Base-by-base conservation (phyloP, 2,888 invertebrate genomes). In the Erebia aethiops region DNA sequence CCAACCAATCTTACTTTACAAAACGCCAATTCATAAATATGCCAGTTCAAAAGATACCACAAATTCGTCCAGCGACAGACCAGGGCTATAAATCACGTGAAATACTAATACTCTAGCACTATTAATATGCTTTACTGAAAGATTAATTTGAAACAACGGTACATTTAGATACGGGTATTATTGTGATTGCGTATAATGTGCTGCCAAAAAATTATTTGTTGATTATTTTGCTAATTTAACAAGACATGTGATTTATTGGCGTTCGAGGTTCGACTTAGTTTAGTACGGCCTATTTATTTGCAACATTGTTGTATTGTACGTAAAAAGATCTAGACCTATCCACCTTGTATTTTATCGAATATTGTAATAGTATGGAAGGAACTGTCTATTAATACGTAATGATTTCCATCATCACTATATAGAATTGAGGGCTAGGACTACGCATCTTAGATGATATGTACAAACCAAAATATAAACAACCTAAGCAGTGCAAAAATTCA, bases 1-100 rank as follows among this genome's bases (percentile, higher is more conserved):
- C 62, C 10, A 51, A 54, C 52, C 51, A 46, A 51, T 49, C 41
- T 41, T 16, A 41, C n/a, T 56, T 51, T 49, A 52, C 46, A 16
- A 60, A 71, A 68, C 61, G 62, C 51, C 73, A 73, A 68, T 71
- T 26, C 66, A 73, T 73, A 73, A 73, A 73, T 61, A 73, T 68
- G 70, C 51, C 70, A 70, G 70, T 68, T 73, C 73, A 65, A 70
- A 70, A 68, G 70, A 56, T 49, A 13, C 18, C 52, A 67, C 57
- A 63, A 57, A 65, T 60, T 56, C 49, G 67, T 67, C 54, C 51
- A 46, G 14, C 46, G 63, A 67, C n/a, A 56, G 41, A 65, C 13
- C 62, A 62, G 11, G 18, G 14, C n/a, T 9, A 10, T 71, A 26
- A 11, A 69, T 67, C 64, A 62, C 51, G 11, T 26, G 58, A 60